phyloP scores from a whole-genome alignment of 2,888 invertebrate genomes.

The Spisula subtruncata region DNA sequence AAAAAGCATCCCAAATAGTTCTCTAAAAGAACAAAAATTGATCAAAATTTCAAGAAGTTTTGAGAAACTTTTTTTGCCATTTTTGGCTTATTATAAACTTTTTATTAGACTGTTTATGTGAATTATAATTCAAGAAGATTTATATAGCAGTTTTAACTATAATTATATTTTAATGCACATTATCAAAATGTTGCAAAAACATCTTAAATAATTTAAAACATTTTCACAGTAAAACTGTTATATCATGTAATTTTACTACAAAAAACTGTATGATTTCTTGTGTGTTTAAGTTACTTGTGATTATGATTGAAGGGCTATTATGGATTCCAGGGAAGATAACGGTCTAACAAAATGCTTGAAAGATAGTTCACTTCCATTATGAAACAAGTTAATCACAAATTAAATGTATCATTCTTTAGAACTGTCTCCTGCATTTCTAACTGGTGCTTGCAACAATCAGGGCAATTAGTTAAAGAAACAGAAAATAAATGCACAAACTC shows the following conservation, averaged over 20 bases:
- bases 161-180: background rate
- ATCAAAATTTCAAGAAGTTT: background rate
- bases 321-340: no score
- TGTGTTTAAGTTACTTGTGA: background rate
- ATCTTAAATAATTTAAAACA: background rate
- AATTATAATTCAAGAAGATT: background rate
- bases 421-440: no score
- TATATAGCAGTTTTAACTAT: background rate
- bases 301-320: background rate
- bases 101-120: background rate
- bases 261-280: background rate
- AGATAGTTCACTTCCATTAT: no score
- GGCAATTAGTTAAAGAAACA: no score
- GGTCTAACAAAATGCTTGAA: background rate
- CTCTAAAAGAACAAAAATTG: background rate
- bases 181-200: background rate
- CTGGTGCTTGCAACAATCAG: no score
- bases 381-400: no score
- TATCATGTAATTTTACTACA: constrained; percentile 7
- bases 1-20: background rate
- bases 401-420: no score
- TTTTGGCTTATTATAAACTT: background rate
- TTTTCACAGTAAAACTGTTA: background rate
- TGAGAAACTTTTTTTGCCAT: background rate
- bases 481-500: no score